phyloP scores from a whole-genome alignment of 2,113 vertebrate species.

The Sylvilagus bachmani region DNA sequence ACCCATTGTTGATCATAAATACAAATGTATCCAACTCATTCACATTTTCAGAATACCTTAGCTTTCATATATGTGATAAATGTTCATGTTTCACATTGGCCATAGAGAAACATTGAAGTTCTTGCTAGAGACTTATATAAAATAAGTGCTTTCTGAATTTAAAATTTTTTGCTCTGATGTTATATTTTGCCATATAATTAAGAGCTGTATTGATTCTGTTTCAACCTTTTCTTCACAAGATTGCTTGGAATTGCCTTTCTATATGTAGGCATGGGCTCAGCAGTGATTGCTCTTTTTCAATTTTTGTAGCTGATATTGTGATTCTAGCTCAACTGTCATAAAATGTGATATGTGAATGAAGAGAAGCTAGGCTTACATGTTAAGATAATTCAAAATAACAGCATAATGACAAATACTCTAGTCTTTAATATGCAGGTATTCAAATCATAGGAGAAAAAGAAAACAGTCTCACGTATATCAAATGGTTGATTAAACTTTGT shows the following conservation, averaged over 20 bases:
- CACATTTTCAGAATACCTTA: slow-evolving; percentile 46
- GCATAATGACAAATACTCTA: not conserved
- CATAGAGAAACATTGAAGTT: not conserved
- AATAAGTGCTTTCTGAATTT: not conserved
- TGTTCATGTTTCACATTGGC: not conserved
- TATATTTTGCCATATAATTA: accelerated
- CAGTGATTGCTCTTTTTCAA: accelerated
- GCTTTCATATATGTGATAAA: not conserved
- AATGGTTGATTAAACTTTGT: not conserved
- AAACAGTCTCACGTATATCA: not conserved
- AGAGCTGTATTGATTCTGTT: not conserved
- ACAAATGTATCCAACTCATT: not conserved
- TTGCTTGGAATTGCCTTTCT: not conserved
- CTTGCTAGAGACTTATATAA: accelerated
- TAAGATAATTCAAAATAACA: not conserved
- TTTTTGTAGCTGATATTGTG: not conserved
- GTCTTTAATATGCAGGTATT: not conserved
- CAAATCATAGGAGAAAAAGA: not conserved
- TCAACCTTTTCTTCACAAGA: not conserved
- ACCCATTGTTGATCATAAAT: slow-evolving; percentile 47
- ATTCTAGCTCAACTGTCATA: not conserved
- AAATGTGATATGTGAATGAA: not conserved
- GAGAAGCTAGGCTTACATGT: not conserved
- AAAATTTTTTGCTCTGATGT: not conserved
- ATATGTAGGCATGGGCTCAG: not conserved